Evolutionary conservation across 1,140 invertebrate genomes (phyloP).

Genomic region (Himalopsyche phryganea): DNA sequence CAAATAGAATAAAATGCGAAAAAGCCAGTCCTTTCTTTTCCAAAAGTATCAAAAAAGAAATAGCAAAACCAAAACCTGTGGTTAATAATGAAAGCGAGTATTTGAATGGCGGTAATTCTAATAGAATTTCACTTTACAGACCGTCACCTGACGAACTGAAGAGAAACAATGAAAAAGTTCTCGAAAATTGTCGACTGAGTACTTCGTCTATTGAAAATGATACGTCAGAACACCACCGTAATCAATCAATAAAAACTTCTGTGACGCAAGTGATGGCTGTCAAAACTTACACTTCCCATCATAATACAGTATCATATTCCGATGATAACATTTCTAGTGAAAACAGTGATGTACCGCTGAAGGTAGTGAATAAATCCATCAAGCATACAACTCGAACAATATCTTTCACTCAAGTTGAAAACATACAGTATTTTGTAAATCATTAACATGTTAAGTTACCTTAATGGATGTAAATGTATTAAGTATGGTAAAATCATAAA

Average conservation of each 20-base stretch:
- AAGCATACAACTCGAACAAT: not conserved
- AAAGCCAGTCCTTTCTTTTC: not conserved
- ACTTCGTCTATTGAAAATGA: constrained; percentile 17
- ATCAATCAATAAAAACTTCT: not conserved
- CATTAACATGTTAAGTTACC: too few species aligned
- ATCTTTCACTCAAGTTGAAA: too few species aligned
- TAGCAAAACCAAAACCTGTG: not conserved
- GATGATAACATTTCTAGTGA: not conserved
- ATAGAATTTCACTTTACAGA: not conserved
- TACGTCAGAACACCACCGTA: not conserved
- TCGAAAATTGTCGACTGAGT: constrained; percentile 8
- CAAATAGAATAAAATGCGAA: not conserved
- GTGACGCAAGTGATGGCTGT: not conserved
- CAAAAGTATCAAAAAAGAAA: not conserved
- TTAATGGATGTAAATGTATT: too few species aligned
- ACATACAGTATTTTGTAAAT: too few species aligned
- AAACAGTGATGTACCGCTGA: not conserved
- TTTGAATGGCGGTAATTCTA: not conserved
- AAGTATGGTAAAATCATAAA: too few species aligned
- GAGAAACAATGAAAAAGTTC: constrained; percentile 2
- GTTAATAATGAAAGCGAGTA: not conserved
- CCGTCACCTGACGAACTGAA: constrained; percentile 9
- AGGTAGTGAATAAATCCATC: not conserved
- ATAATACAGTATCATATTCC: not conserved
- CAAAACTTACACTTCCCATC: not conserved